phyloP scores from a whole-genome alignment of 2,888 invertebrate genomes.

The Taphrorychus bicolor region DNA sequence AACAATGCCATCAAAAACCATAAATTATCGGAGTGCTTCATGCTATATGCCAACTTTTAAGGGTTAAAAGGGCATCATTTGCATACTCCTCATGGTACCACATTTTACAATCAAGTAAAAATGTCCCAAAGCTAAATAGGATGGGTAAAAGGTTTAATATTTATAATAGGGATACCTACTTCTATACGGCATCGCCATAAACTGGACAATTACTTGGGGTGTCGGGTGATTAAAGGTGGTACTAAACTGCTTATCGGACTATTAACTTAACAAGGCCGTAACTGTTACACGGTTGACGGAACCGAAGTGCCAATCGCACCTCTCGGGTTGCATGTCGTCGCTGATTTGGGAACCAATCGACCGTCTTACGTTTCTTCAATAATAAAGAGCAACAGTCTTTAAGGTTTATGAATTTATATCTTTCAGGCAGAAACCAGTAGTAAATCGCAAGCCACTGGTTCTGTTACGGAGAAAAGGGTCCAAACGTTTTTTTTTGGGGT shows the following conservation, averaged over 20 bases:
- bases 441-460: neutral
- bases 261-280: constrained; percentile 25
- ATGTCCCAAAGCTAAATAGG: too few relatives aligned
- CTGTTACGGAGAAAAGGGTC: neutral
- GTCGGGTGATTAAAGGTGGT: neutral
- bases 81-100: neutral
- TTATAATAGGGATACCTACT: too few relatives aligned
- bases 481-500: neutral
- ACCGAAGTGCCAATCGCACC: constrained; percentile 23
- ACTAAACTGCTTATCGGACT: constrained; percentile 8
- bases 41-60: neutral
- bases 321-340: constrained; percentile 29
- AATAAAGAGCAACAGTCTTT: too few relatives aligned
- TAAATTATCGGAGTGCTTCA: constrained; percentile 1
- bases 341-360: constrained; percentile 28
- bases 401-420: too few relatives aligned
- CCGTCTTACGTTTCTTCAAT: constrained; percentile 24
- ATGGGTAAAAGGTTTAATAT: too few relatives aligned
- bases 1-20: neutral
- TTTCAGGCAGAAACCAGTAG: neutral
- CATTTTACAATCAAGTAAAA: too few relatives aligned
- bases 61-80: neutral
- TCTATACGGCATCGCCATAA: neutral
- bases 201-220: neutral
- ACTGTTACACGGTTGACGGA: constrained; percentile 27